phyloP scores from a whole-genome alignment of 2,797 vertebrate species.

The Pseudopleuronectes americanus region DNA sequence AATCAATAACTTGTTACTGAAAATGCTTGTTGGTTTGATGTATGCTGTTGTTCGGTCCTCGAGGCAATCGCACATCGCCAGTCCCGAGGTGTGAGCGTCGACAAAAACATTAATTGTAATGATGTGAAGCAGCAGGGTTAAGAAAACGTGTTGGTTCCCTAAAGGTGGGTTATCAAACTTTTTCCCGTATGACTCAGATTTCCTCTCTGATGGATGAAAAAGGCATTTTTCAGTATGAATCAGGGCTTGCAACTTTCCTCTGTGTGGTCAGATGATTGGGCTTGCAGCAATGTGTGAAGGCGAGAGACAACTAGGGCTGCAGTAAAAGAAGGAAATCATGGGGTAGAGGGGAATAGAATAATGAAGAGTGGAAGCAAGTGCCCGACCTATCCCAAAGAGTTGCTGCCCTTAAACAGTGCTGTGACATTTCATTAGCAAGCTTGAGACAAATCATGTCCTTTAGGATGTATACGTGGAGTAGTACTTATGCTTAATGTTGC shows the following conservation, averaged over 20 bases:
- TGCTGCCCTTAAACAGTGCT: too few species aligned
- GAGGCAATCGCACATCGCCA: conserved; percentile 50
- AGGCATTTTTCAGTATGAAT: conserved; percentile 40
- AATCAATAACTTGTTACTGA: conserved; percentile 70
- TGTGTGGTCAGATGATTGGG: conserved; percentile 7
- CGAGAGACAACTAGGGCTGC: too few species aligned
- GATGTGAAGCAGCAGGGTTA: conserved; percentile 25
- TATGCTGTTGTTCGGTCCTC: conserved; percentile 51
- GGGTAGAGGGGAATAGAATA: too few species aligned
- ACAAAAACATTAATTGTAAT: conserved; percentile 19
- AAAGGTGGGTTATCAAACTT: conserved; percentile 33
- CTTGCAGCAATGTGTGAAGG: too few species aligned
- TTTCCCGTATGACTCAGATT: conserved; percentile 34
- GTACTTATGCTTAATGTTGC: too few species aligned
- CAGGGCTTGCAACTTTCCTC: conserved; percentile 22
- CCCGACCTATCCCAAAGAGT: too few species aligned
- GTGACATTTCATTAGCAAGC: too few species aligned
- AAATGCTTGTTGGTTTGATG: conserved; percentile 53
- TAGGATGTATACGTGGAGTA: too few species aligned
- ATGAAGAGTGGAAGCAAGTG: too few species aligned
- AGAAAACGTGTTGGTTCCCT: conserved; percentile 22
- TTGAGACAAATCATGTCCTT: too few species aligned
- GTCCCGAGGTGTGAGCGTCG: conserved; percentile 22
- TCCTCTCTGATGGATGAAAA: conserved; percentile 40
- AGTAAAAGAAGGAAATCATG: too few species aligned